These are phyloP conservation scores for Egretta garzetta DNA, from an alignment of 2,113 vertebrate species.

Conservation along the genomic window DNA sequence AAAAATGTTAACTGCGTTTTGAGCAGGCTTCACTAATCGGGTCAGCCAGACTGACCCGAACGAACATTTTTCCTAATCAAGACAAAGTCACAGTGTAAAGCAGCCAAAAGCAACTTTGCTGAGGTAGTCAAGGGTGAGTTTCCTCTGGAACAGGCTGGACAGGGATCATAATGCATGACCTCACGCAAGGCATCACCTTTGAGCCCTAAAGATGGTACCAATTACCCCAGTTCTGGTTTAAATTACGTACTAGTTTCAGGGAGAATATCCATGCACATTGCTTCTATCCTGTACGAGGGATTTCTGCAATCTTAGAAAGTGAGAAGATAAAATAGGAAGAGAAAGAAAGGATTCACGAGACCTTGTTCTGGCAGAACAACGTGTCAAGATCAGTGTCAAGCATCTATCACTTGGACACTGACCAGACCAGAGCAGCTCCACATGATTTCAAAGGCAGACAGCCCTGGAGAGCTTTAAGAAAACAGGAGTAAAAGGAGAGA, in stretches of 20 bases:
- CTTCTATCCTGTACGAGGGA: background rate
- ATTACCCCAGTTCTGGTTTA: slow-evolving; percentile 17
- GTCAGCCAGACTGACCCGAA: slow-evolving; percentile 52
- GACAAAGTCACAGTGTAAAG: slow-evolving; percentile 56
- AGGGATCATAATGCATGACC: slow-evolving; percentile 4
- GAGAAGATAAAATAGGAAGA: background rate
- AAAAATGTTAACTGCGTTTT: background rate
- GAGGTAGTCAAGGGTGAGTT: slow-evolving; percentile 35
- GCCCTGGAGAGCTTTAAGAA: background rate
- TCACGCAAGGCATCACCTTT: slow-evolving; percentile 24
- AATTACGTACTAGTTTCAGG: background rate
- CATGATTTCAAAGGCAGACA: background rate
- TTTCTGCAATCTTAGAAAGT: background rate
- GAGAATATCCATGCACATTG: background rate
- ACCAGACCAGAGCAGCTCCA: background rate
- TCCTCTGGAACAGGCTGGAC: slow-evolving; percentile 19
- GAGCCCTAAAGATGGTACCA: slow-evolving; percentile 31
- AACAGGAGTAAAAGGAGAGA: background rate
- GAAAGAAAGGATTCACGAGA: background rate
- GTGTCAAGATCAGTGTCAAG: background rate
- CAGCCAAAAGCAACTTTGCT: slow-evolving; percentile 59
- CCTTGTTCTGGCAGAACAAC: background rate
- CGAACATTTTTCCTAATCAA: slow-evolving; percentile 30
- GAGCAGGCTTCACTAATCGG: background rate
- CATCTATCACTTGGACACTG: background rate